Evolutionary conservation across 1,140 invertebrate species (phyloP).

Genomic region (Tetramorium alpestre): DNA sequence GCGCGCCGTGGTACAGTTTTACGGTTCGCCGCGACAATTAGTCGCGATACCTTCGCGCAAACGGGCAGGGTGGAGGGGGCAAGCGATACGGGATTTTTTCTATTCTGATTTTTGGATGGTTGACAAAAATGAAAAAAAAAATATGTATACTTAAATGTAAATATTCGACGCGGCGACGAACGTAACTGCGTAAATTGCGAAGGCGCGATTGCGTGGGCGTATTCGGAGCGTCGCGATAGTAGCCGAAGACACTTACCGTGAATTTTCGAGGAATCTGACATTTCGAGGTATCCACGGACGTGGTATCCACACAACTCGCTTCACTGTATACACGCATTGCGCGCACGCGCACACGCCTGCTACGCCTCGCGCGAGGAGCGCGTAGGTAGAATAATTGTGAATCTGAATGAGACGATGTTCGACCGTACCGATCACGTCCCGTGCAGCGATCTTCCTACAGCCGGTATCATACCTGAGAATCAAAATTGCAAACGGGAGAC

Average conservation of each 20-base stretch:
- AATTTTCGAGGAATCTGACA: slow-evolving; percentile 35
- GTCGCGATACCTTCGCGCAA: not conserved
- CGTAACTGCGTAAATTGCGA: not conserved
- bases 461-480: too few species aligned
- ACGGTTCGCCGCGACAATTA: not conserved
- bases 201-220: not conserved
- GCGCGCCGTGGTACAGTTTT: slow-evolving; percentile 29
- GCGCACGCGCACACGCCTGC: not conserved
- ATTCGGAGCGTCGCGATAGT: not conserved
- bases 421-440: too few species aligned
- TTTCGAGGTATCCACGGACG: slow-evolving; percentile 20
- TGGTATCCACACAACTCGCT: not conserved
- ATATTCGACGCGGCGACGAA: not conserved
- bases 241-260: not conserved
- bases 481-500: too few species aligned
- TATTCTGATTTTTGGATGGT: not conserved
- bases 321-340: not conserved
- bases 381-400: too few species aligned
- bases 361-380: not conserved
- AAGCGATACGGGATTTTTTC: not conserved
- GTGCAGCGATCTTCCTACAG: too few species aligned
- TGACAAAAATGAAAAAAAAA: not conserved
- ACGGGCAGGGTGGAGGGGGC: not conserved
- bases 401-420: too few species aligned
- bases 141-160: not conserved